A percentile compares a stretch with the other conserved stretches of the same genome.
phyloP scores from a whole-genome alignment of 2,888 invertebrate species.

The Parelbella ahira region DNA sequence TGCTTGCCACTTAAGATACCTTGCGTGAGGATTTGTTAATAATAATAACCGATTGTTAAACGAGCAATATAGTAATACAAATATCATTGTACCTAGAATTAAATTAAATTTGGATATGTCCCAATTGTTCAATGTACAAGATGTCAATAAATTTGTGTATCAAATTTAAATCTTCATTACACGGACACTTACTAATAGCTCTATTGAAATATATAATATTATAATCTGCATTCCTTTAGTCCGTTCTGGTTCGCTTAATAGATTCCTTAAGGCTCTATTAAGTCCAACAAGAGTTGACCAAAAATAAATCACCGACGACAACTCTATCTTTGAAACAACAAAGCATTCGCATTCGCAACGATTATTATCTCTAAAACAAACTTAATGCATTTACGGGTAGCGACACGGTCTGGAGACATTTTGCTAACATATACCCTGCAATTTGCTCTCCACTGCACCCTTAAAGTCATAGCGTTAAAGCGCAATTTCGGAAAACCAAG shows the following conservation, averaged over 20 bases:
- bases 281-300: slow-evolving; percentile 67
- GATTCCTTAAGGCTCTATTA: slow-evolving; percentile 48
- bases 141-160: slow-evolving; percentile 6
- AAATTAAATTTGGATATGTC: slow-evolving; percentile 8
- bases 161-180: slow-evolving; percentile 21
- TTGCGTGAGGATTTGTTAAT: too few species aligned
- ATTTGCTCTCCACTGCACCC: slow-evolving; percentile 35
- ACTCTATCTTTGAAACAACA: slow-evolving; percentile 77
- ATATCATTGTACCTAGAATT: too few species aligned
- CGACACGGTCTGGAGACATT: slow-evolving; percentile 77
- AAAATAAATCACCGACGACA: slow-evolving; percentile 76
- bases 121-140: slow-evolving; percentile 5
- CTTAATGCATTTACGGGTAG: slow-evolving; percentile 79
- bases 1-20: too few species aligned
- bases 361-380: slow-evolving; percentile 79
- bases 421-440: slow-evolving; percentile 49
- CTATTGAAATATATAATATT: slow-evolving; percentile 25
- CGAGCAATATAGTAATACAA: too few species aligned
- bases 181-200: slow-evolving; percentile 22
- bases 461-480: slow-evolving; percentile 41
- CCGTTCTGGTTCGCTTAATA: slow-evolving; percentile 26
- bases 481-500: slow-evolving; percentile 34
- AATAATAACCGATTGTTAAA: too few species aligned
- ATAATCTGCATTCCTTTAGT: slow-evolving; percentile 23
- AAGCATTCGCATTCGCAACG: slow-evolving; percentile 68